A percentile compares a stretch with the other conserved stretches of the same genome.
phyloP scores from a whole-genome alignment of 2,797 vertebrate species.

The Falco concolor region DNA sequence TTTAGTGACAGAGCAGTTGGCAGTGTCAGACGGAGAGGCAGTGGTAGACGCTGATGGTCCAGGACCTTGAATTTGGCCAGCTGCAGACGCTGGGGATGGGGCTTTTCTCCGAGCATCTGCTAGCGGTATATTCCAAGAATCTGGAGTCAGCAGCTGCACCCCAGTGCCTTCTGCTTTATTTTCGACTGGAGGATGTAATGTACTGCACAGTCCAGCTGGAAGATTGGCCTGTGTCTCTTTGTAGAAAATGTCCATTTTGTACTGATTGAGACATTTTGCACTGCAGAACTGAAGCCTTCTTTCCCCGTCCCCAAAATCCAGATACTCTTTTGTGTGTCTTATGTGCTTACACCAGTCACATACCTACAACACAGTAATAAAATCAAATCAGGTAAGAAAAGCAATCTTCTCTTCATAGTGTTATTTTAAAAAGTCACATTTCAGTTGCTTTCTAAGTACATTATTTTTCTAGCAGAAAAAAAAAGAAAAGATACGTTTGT shows the following conservation, averaged over 20 bases:
- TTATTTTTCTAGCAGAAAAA: constrained; percentile 17
- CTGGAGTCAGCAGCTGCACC: constrained; percentile 96
- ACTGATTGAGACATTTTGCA: constrained; percentile 99
- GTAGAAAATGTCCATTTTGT: constrained; percentile 99
- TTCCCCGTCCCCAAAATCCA: constrained; percentile 98
- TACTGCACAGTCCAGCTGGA: constrained; percentile 91
- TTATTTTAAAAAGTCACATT: constrained; percentile 55
- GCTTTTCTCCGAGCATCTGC: constrained; percentile 90
- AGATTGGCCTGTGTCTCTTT: constrained; percentile 99
- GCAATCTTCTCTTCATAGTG: constrained; percentile 57
- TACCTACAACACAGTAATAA: constrained; percentile 87
- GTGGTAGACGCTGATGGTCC: constrained; percentile 85
- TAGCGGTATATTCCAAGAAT: constrained; percentile 95
- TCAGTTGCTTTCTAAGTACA: constrained; percentile 54
- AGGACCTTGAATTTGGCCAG: constrained; percentile 80
- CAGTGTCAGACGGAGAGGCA: constrained; percentile 88
- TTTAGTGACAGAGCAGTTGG: constrained; percentile 88
- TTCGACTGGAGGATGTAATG: constrained; percentile 85
- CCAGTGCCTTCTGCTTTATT: constrained; percentile 88
- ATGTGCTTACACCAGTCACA: constrained; percentile 99
- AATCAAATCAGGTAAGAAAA: constrained; percentile 75
- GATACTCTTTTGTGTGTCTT: constrained; percentile 99
- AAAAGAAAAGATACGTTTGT: neutral
- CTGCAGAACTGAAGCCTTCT: constrained; percentile 99
- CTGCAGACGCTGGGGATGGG: constrained; percentile 86